phyloP scores from a whole-genome alignment of 2,113 vertebrate species.

The Alectura lathami region DNA sequence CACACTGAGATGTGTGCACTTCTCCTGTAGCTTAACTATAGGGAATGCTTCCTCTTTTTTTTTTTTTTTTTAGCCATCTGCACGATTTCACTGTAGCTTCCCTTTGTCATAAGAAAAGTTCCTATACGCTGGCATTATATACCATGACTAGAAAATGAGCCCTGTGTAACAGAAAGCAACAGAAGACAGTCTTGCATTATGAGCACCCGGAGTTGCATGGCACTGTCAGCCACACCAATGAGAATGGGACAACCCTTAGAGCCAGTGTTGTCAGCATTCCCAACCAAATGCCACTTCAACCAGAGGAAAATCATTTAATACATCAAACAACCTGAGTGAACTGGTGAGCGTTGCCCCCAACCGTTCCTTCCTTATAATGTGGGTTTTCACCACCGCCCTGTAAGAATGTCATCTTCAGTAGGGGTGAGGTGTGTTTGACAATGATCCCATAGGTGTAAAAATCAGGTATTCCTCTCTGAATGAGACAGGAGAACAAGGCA shows the following conservation, averaged over 20 bases:
- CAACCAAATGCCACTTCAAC: neutral
- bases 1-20: rapidly evolving
- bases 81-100: neutral
- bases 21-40: neutral
- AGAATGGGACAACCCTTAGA: no score
- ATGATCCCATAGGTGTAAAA: rapidly evolving
- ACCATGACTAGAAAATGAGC: neutral
- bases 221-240: neutral
- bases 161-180: neutral
- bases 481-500: neutral
- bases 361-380: neutral
- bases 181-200: neutral
- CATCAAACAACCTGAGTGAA: neutral
- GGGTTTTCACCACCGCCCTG: neutral
- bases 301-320: neutral
- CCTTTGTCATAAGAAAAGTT: neutral
- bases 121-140: neutral
- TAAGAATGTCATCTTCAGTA: neutral
- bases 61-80: neutral
- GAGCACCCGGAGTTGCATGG: rapidly evolving
- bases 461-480: neutral
- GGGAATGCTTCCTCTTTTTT: neutral
- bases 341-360: neutral
- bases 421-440: neutral
- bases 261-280: neutral